Evolutionary conservation across 2,888 invertebrate genomes (phyloP), one percentile per base, ranked within the genome.

Genomic region (Pheosia tremula): DNA sequence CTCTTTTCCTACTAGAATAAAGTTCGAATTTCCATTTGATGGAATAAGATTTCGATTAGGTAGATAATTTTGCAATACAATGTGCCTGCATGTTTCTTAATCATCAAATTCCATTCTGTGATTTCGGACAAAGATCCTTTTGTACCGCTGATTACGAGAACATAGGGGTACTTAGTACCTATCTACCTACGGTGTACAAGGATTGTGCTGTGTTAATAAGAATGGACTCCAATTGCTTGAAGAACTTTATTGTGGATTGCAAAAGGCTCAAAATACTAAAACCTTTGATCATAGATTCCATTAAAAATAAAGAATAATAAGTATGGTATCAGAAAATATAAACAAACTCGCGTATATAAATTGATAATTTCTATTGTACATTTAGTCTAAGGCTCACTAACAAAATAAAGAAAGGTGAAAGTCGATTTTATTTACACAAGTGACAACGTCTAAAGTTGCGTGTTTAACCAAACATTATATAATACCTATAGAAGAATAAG

Each of bases 401-500:
- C 24, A 24, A 24, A 24, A 24, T 24, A 24, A 24, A 24, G 24
- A 84, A 82, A 85, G 82, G 87, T 80, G 92, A 93, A 92, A 93
- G 90, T 85, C 49, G 63, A 65, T 65, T 56, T 45, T 86, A 81
- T 87, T 85, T 83, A 83, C 77, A 86, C 84, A 86, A 81, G 79
- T 80, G 81, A 81, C 84, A 78, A 66, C 71, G 84, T 82, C 80
- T 82, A 84, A 83, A 85, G 82, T 88, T 87, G 84, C 87, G 81
- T 83, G 80, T 79, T 83, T 82, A 82, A 78, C 77, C 85, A 91
- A 89, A 91, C 77, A 88, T 92, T 92, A 83, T 85, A 85, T 87
- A 89, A 92, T 88, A 80, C 79, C 78, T 72, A 72, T 77, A 67
- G 77, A 82, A 80, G 78, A 80, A 79, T 81, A 82, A 66, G 24